A percentile compares a stretch with the other conserved stretches of the same genome.
phyloP scores from a whole-genome alignment of 2,113 vertebrate genomes.

The Ptychochromis oligacanthus region DNA sequence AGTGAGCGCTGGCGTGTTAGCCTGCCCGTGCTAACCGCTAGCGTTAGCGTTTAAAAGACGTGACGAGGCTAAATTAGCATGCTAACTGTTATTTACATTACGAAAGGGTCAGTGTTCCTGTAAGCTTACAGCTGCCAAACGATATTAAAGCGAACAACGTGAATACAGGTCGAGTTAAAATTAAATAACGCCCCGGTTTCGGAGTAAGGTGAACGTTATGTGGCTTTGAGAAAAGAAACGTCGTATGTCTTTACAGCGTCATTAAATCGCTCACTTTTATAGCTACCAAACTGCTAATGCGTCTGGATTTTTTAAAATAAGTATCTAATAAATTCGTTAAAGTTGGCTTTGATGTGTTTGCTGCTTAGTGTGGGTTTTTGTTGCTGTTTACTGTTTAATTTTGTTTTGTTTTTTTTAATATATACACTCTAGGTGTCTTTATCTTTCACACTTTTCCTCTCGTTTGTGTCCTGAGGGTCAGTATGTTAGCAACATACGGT shows the following conservation, averaged over 20 bases:
- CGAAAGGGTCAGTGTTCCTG: background rate
- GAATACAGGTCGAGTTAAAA: background rate
- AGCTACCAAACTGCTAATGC: background rate
- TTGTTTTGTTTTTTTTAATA: no score
- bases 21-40: conserved; percentile 3
- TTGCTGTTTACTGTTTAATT: background rate
- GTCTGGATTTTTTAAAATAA: background rate
- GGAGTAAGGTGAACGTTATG: background rate
- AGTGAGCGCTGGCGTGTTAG: background rate
- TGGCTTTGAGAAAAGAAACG: background rate
- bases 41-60: background rate
- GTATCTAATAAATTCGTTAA: background rate
- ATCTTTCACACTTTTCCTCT: background rate
- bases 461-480: background rate
- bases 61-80: background rate
- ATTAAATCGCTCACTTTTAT: background rate
- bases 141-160: background rate
- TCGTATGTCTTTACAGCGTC: background rate
- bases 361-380: background rate
- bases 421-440: background rate
- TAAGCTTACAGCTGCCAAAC: background rate
- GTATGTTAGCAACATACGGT: background rate
- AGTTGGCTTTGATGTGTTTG: background rate
- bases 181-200: background rate
- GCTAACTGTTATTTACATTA: background rate